A percentile compares a stretch with the other conserved stretches of the same genome.
These are phyloP conservation scores for Cataglyphis altisquamis DNA, from an alignment of 2,888 invertebrate species.

Conservation along the genomic window DNA sequence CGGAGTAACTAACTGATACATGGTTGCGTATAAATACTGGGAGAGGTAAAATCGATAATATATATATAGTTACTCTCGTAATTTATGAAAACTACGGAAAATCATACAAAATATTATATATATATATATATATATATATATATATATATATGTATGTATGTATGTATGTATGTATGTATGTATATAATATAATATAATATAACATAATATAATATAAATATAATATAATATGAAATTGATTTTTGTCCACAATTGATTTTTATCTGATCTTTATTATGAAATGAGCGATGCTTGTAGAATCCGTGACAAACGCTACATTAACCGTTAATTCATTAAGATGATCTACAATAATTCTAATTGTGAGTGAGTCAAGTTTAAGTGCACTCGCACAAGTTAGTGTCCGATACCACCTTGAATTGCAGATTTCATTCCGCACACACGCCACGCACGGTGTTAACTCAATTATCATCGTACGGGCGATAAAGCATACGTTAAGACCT, in stretches of 20 bases:
- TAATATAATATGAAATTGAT: neutral
- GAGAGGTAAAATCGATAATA: neutral
- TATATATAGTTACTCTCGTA: neutral
- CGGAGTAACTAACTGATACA: neutral
- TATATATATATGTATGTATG: too few relatives aligned
- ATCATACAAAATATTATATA: neutral
- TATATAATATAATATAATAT: too few relatives aligned
- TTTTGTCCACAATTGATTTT: neutral
- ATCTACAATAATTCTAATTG: conserved; percentile 24
- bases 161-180: too few relatives aligned
- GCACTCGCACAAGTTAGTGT: conserved; percentile 26
- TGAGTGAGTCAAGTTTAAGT: neutral
- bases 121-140: too few relatives aligned
- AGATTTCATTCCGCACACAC: conserved; percentile 72
- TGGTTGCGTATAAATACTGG: neutral
- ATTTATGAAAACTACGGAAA: conserved; percentile 1
- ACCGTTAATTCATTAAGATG: conserved; percentile 26
- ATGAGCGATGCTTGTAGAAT: neutral
- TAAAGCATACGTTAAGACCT: conserved; percentile 77
- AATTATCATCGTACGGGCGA: conserved; percentile 75
- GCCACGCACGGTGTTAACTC: conserved; percentile 75
- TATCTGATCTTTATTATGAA: neutral
- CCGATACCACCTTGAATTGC: conserved; percentile 55
- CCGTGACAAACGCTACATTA: neutral
- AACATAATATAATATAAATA: too few relatives aligned